These are phyloP conservation scores for Drosophila demipolita DNA, from an alignment of 2,888 invertebrate genomes.

Conservation along the genomic window DNA sequence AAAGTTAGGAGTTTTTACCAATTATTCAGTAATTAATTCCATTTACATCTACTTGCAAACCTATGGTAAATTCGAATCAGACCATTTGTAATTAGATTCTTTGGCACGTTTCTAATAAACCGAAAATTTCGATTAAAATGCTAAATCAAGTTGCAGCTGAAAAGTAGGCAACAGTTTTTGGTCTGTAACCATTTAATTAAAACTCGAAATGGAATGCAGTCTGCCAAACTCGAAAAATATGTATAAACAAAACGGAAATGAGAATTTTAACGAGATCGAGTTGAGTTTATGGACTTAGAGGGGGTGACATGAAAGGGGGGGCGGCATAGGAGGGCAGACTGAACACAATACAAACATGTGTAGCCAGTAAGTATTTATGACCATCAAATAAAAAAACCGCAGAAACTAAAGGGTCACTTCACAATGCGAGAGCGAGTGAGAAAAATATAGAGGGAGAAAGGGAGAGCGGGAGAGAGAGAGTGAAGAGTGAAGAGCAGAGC, in stretches of 20 bases:
- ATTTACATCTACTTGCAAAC: background rate
- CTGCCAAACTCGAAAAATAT: slow-evolving; percentile 26
- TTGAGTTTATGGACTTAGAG: background rate
- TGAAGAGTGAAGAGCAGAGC: background rate
- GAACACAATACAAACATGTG: slow-evolving; percentile 54
- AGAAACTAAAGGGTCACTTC: slow-evolving; percentile 26
- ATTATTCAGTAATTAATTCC: background rate
- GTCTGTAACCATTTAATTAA: slow-evolving; percentile 40
- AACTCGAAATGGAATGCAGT: slow-evolving; percentile 24
- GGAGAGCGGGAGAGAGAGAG: background rate
- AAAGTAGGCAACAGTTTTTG: slow-evolving; percentile 32
- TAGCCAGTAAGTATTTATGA: slow-evolving; percentile 63
- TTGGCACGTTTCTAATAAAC: slow-evolving; percentile 1
- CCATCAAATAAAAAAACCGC: slow-evolving; percentile 62
- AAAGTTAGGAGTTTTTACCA: background rate
- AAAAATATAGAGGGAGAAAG: too few relatives aligned
- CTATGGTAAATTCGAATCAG: background rate
- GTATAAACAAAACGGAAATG: slow-evolving; percentile 56
- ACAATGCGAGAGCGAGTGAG: slow-evolving; percentile 18
- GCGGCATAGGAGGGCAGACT: background rate
- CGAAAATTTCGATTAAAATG: slow-evolving; percentile 1
- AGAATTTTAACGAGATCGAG: slow-evolving; percentile 62
- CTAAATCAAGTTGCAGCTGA: slow-evolving; percentile 18
- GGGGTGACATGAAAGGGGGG: background rate
- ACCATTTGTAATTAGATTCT: background rate